Base-by-base conservation (phyloP, 1,140 invertebrate genomes). In the Drosophila mayri region DNA sequence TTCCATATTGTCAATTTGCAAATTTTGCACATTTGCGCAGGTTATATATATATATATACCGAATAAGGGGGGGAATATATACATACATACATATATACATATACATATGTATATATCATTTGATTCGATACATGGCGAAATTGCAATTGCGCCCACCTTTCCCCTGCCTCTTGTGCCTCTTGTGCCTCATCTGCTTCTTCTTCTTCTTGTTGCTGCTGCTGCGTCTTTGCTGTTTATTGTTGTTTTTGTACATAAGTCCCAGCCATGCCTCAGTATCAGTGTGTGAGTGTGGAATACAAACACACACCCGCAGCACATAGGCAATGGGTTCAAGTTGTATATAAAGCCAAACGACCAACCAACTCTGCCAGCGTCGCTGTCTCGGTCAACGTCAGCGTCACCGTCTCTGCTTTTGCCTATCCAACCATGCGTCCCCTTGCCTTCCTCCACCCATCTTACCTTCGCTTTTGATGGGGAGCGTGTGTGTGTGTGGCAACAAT, bases 351-450 rank as follows among this genome's bases (percentile, higher is more conserved):
- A 66, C 74, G 73, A 66, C 72, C 66, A 64, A 72, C 67, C 70
- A 11, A 41, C 38, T 67, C 66, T 70, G 68, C 63, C 37, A 20
- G 35, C 66, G 66, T 60, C 67, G 67, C 67, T 50, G 70, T 55
- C 38, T 40, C 64, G 30, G 64, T 54, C 67, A 41, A 58, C 70
- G 67, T 38, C 35, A 35, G 66, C 72, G 76, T 71, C 66, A 68
- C 76, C 84, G 85, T 77, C 74, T 84, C 85, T 90, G 84, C 84
- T 81, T 88, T 87, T 87, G 84, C 83, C 84, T 87, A 87, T 90
- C 85, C 84, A 87, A 87, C 79, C 84, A 78, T 79, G 76, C 71
- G 65, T 59, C 67, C 81, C 60, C 59, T 41, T 49, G 30, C 44
- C 58, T 37, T 10, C 14, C 52, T 55, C 16, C 52, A 5, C 52